These are phyloP conservation scores for Chrysopa pallens DNA, from an alignment of 1,140 invertebrate genomes.

Conservation along the genomic window DNA sequence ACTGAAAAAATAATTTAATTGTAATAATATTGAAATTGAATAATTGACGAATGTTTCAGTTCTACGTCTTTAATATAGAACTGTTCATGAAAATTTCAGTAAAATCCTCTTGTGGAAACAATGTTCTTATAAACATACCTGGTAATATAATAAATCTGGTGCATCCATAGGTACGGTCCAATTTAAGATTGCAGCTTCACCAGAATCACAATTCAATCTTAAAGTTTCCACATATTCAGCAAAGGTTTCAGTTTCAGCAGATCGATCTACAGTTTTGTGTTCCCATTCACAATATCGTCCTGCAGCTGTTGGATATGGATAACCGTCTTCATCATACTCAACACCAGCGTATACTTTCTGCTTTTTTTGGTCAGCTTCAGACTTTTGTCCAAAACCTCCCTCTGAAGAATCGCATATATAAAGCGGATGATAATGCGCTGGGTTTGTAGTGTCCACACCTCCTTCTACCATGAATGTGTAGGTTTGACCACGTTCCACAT, in stretches of 20 bases:
- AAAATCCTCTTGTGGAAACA: no score
- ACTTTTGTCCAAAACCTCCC: slow-evolving; percentile 67
- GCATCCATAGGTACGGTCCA: slow-evolving; percentile 70
- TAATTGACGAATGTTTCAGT: slow-evolving; percentile 10
- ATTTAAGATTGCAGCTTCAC: slow-evolving; percentile 50
- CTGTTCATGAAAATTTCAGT: no score
- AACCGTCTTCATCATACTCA: slow-evolving; percentile 49
- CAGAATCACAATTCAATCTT: slow-evolving; percentile 50
- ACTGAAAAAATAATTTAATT: slow-evolving; percentile 34
- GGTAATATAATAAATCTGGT: slow-evolving; percentile 70
- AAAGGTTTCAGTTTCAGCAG: slow-evolving; percentile 43
- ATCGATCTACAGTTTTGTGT: slow-evolving; percentile 50
- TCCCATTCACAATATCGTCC: slow-evolving; percentile 61
- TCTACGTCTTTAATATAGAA: no score
- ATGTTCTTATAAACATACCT: slow-evolving; percentile 35
- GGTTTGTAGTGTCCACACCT: slow-evolving; percentile 46
- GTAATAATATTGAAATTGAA: no score
- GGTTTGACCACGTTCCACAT: slow-evolving; percentile 70
- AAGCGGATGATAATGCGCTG: slow-evolving; percentile 76
- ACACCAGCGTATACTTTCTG: slow-evolving; percentile 69
- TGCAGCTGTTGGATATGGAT: slow-evolving; percentile 57
- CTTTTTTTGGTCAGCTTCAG: slow-evolving; percentile 39
- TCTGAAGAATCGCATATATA: slow-evolving; percentile 78
- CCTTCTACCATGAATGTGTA: slow-evolving; percentile 79
- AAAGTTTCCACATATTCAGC: slow-evolving; percentile 59